phyloP scores from a whole-genome alignment of 64 coral and sea anemone species.

The Montipora efflorescens region DNA sequence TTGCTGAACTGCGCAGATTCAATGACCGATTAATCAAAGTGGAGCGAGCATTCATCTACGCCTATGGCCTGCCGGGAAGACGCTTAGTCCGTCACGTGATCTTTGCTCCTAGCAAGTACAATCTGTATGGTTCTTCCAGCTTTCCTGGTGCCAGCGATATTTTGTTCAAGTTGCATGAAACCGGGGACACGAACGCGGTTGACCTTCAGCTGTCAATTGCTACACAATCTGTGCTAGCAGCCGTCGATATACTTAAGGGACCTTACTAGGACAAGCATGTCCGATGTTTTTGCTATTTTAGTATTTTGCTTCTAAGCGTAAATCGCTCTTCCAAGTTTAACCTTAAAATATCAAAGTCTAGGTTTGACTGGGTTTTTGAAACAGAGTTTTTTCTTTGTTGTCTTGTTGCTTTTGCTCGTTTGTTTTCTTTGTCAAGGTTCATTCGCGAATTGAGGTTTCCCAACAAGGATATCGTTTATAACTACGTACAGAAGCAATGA shows the following conservation, averaged over 20 bases:
- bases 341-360: no score
- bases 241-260: slow-evolving; percentile 48
- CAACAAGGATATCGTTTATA: no score
- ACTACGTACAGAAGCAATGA: no score
- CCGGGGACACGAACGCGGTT: slow-evolving; percentile 57
- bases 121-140: slow-evolving; percentile 74
- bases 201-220: slow-evolving; percentile 73
- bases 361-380: no score
- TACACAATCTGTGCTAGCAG: slow-evolving; percentile 43
- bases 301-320: not conserved
- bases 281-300: not conserved
- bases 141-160: slow-evolving; percentile 77
- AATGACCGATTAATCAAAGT: slow-evolving; percentile 83
- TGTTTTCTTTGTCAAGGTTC: no score
- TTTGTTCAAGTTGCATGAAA: slow-evolving; percentile 45
- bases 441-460: no score
- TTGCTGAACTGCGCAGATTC: slow-evolving; percentile 60
- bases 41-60: slow-evolving; percentile 76
- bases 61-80: slow-evolving; percentile 80
- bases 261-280: not conserved
- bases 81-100: slow-evolving; percentile 71
- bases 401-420: no score
- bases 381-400: no score
- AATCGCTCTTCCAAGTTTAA: no score
- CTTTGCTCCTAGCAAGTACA: slow-evolving; percentile 69